Conservation (phyloP, 2,797 vertebrate species). For the Distichodus sexfasciatus region DNA sequence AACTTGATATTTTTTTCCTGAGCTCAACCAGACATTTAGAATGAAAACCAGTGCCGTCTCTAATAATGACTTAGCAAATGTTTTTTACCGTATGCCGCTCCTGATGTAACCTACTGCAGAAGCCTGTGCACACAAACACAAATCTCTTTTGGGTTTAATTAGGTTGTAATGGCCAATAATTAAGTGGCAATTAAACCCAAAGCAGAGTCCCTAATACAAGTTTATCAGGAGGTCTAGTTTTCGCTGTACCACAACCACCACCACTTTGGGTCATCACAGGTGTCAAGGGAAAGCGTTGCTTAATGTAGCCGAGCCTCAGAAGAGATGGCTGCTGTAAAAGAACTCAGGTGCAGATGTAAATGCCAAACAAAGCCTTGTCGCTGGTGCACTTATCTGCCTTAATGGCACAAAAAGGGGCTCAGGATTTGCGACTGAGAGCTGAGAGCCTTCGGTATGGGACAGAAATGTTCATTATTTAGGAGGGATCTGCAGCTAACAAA, state of each 20-base stretch:
- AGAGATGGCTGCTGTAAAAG: not conserved
- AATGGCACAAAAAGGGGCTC: not conserved
- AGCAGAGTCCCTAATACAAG: not conserved
- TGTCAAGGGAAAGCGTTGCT: not conserved
- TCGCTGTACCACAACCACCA: not conserved
- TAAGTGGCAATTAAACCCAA: conserved; percentile 1
- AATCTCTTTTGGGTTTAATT: conserved; percentile 7
- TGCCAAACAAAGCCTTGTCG: not conserved
- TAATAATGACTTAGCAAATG: too few species aligned
- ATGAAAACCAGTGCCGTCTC: too few species aligned
- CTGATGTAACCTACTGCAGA: too few species aligned
- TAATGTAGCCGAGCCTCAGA: not conserved
- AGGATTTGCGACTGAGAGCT: not conserved
- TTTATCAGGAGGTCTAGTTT: conserved; percentile 3
- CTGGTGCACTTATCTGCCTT: not conserved
- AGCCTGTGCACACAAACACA: not conserved
- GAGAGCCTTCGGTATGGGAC: not conserved
- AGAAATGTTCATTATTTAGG: too few species aligned
- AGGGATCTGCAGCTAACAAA: not conserved
- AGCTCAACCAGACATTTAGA: too few species aligned
- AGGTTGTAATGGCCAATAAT: not conserved
- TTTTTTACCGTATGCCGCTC: too few species aligned
- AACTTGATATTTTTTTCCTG: too few species aligned
- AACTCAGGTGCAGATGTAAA: not conserved
- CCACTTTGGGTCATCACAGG: not conserved